A percentile compares a stretch with the other conserved stretches of the same genome.
These are phyloP conservation scores for Matsumyia berberina DNA, from an alignment of 2,888 invertebrate species.

Conservation along the genomic window DNA sequence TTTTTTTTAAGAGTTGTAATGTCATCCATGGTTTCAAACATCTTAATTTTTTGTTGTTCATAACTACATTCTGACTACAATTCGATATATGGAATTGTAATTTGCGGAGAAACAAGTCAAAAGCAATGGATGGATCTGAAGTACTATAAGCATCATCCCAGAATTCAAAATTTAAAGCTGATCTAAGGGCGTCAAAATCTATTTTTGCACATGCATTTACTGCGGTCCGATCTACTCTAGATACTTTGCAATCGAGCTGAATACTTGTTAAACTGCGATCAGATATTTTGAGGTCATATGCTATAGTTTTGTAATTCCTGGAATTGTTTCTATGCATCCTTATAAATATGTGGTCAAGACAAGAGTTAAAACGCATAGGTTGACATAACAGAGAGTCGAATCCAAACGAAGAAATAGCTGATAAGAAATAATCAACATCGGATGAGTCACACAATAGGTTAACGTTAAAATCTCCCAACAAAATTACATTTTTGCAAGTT, in stretches of 20 bases:
- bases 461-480: slow-evolving; percentile 7
- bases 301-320: background rate
- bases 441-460: slow-evolving; percentile 16
- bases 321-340: slow-evolving; percentile 11
- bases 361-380: slow-evolving; percentile 13
- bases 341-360: slow-evolving; percentile 30
- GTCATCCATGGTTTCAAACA: slow-evolving; percentile 17
- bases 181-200: slow-evolving; percentile 7
- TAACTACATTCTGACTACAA: background rate
- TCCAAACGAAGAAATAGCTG: slow-evolving; percentile 25
- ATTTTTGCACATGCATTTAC: background rate
- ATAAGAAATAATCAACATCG: slow-evolving; percentile 12
- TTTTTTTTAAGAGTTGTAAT: background rate
- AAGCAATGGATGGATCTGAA: slow-evolving; percentile 8
- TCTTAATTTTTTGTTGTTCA: slow-evolving; percentile 5
- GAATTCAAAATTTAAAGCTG: slow-evolving; percentile 15
- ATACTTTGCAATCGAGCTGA: slow-evolving; percentile 4
- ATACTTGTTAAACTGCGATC: slow-evolving; percentile 21
- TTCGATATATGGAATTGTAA: slow-evolving; percentile 13
- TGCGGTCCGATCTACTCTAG: background rate
- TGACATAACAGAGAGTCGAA: slow-evolving; percentile 1
- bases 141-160: slow-evolving; percentile 13
- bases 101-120: slow-evolving; percentile 12
- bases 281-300: slow-evolving; percentile 11
- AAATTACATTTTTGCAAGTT: slow-evolving; percentile 11